Percentiles rank a stretch among this genome's conserved stretches.
Evolutionary conservation across 2,888 invertebrate genomes (phyloP).

Genomic region (Cosmorhoe ocellata): DNA sequence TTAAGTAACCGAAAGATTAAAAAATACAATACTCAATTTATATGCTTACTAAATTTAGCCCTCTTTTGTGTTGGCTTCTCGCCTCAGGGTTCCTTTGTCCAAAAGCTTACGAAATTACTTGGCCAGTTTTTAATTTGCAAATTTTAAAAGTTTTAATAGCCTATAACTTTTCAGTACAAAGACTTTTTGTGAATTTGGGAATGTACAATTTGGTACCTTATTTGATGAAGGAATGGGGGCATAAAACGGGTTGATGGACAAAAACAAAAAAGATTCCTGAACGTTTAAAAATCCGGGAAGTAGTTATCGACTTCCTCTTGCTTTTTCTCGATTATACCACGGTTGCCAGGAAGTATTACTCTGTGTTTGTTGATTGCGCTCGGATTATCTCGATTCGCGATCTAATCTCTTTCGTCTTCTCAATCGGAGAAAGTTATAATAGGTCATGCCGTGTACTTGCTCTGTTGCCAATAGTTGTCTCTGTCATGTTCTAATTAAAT

Average conservation of each 20-base stretch:
- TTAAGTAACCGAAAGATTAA: neutral
- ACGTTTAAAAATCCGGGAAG: conserved; percentile 44
- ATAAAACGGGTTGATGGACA: neutral
- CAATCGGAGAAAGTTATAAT: conserved; percentile 65
- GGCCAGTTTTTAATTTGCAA: conserved; percentile 27
- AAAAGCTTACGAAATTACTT: conserved; percentile 17
- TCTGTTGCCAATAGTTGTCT: conserved; percentile 30
- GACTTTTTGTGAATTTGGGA: conserved; percentile 22
- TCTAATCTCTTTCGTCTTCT: conserved; percentile 60
- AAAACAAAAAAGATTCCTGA: conserved; percentile 14
- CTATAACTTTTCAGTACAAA: conserved; percentile 36
- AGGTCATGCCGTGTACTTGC: conserved; percentile 38
- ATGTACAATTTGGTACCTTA: neutral
- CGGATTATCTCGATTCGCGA: conserved; percentile 56
- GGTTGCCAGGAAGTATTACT: conserved; percentile 62
- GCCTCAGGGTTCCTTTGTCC: conserved; percentile 23
- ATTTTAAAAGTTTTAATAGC: conserved; percentile 33
- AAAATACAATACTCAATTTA: neutral
- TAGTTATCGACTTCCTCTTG: conserved; percentile 50
- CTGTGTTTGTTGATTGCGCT: conserved; percentile 66
- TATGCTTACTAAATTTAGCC: conserved; percentile 6
- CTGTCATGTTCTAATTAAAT: conserved; percentile 28
- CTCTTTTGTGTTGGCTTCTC: conserved; percentile 16
- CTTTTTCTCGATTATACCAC: conserved; percentile 54
- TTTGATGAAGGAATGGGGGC: conserved; percentile 7